Evolutionary conservation across 2,113 vertebrate genomes (phyloP).

Genomic region (Agelaius tricolor): DNA sequence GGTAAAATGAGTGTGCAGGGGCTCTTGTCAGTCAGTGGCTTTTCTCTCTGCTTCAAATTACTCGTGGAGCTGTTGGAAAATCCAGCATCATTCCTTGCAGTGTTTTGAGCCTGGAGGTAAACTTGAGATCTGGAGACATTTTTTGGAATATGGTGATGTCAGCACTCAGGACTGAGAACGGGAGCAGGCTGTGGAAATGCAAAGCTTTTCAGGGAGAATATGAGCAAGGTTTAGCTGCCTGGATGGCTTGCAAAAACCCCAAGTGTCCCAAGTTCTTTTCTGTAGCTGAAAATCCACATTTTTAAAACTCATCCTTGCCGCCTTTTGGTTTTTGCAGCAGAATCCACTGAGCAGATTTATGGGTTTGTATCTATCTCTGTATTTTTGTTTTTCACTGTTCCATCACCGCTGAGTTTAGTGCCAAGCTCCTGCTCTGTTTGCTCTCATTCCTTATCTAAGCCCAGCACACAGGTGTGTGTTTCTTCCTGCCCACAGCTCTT

Average conservation of each 20-base stretch:
- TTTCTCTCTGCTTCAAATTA: not conserved
- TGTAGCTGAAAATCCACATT: not conserved
- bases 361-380: not conserved
- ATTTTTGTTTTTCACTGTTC: not conserved
- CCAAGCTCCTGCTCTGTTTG: not conserved
- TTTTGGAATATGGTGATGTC: not conserved
- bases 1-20: not conserved
- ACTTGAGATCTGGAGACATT: not conserved
- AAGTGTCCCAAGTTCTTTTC: not conserved
- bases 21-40: not conserved
- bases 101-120: not conserved
- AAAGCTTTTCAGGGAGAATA: not conserved
- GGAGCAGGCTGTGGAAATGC: not conserved
- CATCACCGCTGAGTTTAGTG: not conserved
- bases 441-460: not conserved
- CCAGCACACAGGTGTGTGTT: not conserved
- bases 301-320: accelerated
- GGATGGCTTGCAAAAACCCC: not conserved
- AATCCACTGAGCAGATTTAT: not conserved
- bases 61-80: not conserved
- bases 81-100: not conserved
- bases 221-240: not conserved
- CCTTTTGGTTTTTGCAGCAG: not conserved
- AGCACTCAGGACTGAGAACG: not conserved
- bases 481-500: not conserved